phyloP scores from a whole-genome alignment of 1,140 invertebrate genomes.

The Araneus ventricosus region DNA sequence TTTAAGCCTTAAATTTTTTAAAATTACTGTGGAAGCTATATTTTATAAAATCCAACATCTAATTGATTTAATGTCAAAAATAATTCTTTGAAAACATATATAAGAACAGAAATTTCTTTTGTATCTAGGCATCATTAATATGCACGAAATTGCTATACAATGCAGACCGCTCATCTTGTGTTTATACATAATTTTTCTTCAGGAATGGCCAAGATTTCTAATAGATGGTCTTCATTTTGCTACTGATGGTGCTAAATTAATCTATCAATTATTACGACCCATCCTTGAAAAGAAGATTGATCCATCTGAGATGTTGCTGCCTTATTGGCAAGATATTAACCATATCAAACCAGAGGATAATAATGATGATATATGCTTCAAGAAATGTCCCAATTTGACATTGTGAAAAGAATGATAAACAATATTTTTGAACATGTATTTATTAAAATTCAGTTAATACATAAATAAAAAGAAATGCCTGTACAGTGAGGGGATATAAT shows the following conservation, averaged over 20 bases:
- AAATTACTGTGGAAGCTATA: no score
- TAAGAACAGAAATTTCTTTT: no score
- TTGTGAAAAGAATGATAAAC: not conserved
- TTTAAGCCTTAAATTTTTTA: no score
- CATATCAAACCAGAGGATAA: conserved; percentile 24
- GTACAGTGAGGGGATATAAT: conserved; percentile 11
- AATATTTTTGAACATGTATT: not conserved
- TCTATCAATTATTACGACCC: conserved; percentile 68
- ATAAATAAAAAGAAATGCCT: conserved; percentile 21
- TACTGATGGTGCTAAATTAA: conserved; percentile 59
- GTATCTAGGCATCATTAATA: no score
- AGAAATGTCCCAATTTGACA: not conserved
- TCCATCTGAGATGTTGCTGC: conserved; percentile 36
- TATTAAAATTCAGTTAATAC: not conserved
- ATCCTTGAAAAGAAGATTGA: conserved; percentile 60
- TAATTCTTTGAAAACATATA: no score
- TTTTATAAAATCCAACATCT: no score
- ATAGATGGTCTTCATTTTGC: conserved; percentile 76
- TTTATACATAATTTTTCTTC: not conserved
- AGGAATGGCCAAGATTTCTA: conserved; percentile 67
- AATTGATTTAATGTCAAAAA: no score
- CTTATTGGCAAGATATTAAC: conserved; percentile 63
- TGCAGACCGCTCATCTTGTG: no score
- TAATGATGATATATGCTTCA: not conserved
- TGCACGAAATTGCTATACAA: no score